Percentiles rank a stretch among this genome's conserved stretches.
Conservation (phyloP, 1,140 invertebrate genomes). For the Pomacea maculata region DNA sequence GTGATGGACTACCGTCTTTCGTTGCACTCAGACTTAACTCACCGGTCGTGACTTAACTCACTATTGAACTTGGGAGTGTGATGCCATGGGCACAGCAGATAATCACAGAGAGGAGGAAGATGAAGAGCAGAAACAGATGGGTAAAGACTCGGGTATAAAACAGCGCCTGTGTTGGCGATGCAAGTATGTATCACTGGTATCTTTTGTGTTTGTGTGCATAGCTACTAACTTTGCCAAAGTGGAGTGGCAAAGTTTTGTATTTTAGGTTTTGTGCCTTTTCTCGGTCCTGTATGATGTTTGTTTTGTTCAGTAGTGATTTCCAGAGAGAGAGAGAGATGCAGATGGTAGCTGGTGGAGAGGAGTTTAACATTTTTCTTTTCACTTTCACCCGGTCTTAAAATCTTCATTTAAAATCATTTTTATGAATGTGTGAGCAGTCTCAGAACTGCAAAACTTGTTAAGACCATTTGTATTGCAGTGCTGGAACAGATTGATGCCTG, state of each 20-base stretch:
- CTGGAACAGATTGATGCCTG: not conserved
- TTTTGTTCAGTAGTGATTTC: not conserved
- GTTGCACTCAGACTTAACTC: too few relatives aligned
- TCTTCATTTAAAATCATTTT: too few relatives aligned
- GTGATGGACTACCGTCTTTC: not conserved
- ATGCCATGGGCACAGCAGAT: not conserved
- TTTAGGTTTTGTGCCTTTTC: not conserved
- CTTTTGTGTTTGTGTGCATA: not conserved
- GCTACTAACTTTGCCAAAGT: too few relatives aligned
- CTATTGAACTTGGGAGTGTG: not conserved
- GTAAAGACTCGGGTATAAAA: not conserved
- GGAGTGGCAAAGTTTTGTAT: not conserved
- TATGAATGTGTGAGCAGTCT: too few relatives aligned
- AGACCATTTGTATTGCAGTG: too few relatives aligned
- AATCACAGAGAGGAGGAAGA: not conserved
- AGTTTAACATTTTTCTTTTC: too few relatives aligned
- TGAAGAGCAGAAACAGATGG: not conserved
- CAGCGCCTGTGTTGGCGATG: conserved; percentile 10
- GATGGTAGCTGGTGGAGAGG: too few relatives aligned
- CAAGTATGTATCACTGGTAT: not conserved
- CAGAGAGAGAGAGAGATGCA: too few relatives aligned
- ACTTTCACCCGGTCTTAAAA: too few relatives aligned
- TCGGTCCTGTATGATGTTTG: not conserved
- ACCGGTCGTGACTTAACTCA: too few relatives aligned
- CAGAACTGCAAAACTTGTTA: too few relatives aligned